Evolutionary conservation across 2,797 vertebrate species (phyloP).

Genomic region (Periophthalmus magnuspinnatus): DNA sequence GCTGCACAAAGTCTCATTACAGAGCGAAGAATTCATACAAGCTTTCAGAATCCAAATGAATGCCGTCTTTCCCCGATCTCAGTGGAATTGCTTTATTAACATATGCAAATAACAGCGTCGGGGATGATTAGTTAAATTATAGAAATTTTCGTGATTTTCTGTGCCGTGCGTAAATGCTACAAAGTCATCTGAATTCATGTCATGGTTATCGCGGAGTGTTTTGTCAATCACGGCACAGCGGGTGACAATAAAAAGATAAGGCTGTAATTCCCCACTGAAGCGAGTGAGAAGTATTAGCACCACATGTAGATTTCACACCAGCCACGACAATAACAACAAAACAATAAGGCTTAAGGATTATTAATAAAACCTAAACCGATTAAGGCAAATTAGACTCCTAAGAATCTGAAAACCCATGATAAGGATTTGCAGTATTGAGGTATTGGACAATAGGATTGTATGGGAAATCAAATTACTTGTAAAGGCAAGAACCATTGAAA

Average conservation of each 20-base stretch:
- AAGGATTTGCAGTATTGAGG: not conserved
- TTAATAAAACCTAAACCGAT: slow-evolving; percentile 49
- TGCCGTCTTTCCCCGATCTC: slow-evolving; percentile 31
- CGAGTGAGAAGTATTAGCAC: slow-evolving; percentile 21
- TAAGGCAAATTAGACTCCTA: slow-evolving; percentile 46
- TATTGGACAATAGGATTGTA: not conserved
- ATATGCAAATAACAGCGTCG: slow-evolving; percentile 76
- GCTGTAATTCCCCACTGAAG: slow-evolving; percentile 40
- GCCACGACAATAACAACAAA: slow-evolving; percentile 37
- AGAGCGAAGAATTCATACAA: slow-evolving; percentile 11
- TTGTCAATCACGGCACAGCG: slow-evolving; percentile 61
- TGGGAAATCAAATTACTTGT: slow-evolving; percentile 2
- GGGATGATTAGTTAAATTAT: slow-evolving; percentile 74
- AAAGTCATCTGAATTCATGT: slow-evolving; percentile 55
- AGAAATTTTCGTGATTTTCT: slow-evolving; percentile 65
- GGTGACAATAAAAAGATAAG: slow-evolving; percentile 47
- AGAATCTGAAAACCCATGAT: slow-evolving; percentile 25
- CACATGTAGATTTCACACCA: slow-evolving; percentile 27
- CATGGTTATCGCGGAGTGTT: slow-evolving; percentile 49
- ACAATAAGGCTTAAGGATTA: slow-evolving; percentile 48
- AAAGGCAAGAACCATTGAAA: slow-evolving; percentile 1
- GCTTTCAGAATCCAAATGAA: slow-evolving; percentile 40
- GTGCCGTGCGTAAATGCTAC: slow-evolving; percentile 50
- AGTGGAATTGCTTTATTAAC: slow-evolving; percentile 70
- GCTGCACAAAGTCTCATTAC: slow-evolving; percentile 36